Evolutionary conservation across 2,797 vertebrate genomes (phyloP).

Genomic region (Orientallactaga sibirica): DNA sequence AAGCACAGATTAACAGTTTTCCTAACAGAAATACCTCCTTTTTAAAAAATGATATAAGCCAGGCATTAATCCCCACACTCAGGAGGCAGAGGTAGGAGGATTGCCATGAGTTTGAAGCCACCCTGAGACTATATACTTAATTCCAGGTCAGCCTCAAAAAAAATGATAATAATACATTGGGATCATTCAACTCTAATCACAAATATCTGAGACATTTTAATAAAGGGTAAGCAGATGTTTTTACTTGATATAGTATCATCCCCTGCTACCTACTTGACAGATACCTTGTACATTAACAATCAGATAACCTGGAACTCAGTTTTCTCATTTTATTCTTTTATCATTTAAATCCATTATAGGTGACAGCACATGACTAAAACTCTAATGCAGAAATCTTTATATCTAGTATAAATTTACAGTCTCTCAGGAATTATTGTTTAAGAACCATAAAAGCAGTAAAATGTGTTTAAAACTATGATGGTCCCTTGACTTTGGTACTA

Average conservation of each 20-base stretch:
- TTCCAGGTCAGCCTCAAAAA: neutral
- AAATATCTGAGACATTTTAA: conserved; percentile 39
- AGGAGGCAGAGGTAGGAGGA: no score
- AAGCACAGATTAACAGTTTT: conserved; percentile 50
- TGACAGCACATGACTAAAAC: conserved; percentile 45
- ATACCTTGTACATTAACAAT: neutral
- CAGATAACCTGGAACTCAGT: conserved; percentile 47
- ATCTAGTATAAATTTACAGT: conserved; percentile 33
- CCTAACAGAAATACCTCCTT: conserved; percentile 34
- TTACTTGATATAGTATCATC: neutral
- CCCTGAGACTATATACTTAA: no score
- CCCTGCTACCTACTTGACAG: neutral
- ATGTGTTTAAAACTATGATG: neutral
- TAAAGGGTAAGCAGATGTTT: conserved; percentile 51
- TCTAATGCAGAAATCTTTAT: conserved; percentile 9
- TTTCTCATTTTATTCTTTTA: neutral
- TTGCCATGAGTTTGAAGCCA: no score
- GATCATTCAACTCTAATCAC: neutral
- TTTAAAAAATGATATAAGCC: neutral
- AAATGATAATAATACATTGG: neutral
- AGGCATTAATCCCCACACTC: no score
- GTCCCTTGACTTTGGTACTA: neutral
- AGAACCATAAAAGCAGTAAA: neutral
- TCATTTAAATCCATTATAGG: conserved; percentile 30
- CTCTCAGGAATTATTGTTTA: conserved; percentile 37